Percentiles rank a stretch among this genome's conserved stretches.
phyloP scores from a whole-genome alignment of 23 tunicate genomes.

The Styela clava region DNA sequence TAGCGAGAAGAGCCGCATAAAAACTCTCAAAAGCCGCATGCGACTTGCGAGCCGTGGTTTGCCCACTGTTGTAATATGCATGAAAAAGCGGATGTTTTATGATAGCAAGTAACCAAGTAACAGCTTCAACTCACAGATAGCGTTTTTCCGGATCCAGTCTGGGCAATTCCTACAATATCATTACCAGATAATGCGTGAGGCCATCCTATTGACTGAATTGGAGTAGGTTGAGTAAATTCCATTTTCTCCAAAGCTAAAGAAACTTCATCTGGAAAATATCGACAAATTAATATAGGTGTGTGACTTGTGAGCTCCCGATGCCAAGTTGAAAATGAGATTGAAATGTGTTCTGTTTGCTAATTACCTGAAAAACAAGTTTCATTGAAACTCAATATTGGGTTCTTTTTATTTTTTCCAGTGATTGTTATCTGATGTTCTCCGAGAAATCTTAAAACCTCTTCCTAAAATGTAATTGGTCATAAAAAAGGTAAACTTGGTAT shows the following conservation, averaged over 20 bases:
- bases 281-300: background rate
- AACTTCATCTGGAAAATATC: constrained; percentile 14
- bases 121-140: constrained; percentile 65
- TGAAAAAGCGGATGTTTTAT: too few relatives aligned
- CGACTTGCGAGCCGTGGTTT: too few relatives aligned
- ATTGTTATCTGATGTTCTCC: constrained; percentile 30
- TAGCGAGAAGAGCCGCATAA: too few relatives aligned
- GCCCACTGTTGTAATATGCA: too few relatives aligned
- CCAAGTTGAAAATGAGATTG: too few relatives aligned
- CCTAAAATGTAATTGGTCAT: constrained; percentile 30
- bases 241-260: constrained; percentile 6
- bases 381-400: constrained; percentile 34
- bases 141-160: constrained; percentile 98
- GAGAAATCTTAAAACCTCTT: constrained; percentile 30
- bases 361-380: constrained; percentile 56
- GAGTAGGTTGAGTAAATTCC: constrained; percentile 64
- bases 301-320: background rate
- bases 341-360: too few relatives aligned
- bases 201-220: constrained; percentile 70
- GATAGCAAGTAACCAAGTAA: too few relatives aligned
- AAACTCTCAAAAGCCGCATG: too few relatives aligned
- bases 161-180: constrained; percentile 86
- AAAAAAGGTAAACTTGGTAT: too few relatives aligned
- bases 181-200: constrained; percentile 77
- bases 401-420: constrained; percentile 24